phyloP scores from a whole-genome alignment of 2,797 vertebrate genomes.

The Acropternis orthonyx region DNA sequence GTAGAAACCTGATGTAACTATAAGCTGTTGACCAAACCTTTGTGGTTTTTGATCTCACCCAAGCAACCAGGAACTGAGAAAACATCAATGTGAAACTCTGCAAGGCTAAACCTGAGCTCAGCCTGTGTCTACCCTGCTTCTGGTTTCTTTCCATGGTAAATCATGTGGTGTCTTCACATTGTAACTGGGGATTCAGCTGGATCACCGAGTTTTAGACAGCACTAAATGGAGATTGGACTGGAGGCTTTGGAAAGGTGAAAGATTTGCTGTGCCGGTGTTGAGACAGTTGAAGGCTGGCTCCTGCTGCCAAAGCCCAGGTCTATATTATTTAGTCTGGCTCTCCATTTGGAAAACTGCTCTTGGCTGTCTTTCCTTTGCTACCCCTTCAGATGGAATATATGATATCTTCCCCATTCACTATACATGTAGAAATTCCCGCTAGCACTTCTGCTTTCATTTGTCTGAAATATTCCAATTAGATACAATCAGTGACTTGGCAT shows the following conservation, averaged over 20 bases:
- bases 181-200: not conserved
- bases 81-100: not conserved
- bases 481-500: not conserved
- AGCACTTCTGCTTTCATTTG: not conserved
- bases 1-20: not conserved
- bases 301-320: not conserved
- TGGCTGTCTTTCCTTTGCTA: not conserved
- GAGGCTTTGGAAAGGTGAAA: not conserved
- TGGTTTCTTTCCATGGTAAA: not conserved
- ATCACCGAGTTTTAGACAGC: not conserved
- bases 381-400: not conserved
- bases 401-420: not conserved
- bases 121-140: not conserved
- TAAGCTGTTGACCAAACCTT: not conserved
- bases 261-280: not conserved
- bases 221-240: not conserved
- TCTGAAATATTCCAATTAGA: conserved; percentile 18
- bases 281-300: not conserved
- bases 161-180: not conserved
- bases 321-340: not conserved
- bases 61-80: not conserved
- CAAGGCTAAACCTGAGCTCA: not conserved
- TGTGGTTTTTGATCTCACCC: not conserved
- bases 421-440: not conserved
- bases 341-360: not conserved